phyloP scores from a whole-genome alignment of 2,113 vertebrate species.

The Ammodramus savannarum region DNA sequence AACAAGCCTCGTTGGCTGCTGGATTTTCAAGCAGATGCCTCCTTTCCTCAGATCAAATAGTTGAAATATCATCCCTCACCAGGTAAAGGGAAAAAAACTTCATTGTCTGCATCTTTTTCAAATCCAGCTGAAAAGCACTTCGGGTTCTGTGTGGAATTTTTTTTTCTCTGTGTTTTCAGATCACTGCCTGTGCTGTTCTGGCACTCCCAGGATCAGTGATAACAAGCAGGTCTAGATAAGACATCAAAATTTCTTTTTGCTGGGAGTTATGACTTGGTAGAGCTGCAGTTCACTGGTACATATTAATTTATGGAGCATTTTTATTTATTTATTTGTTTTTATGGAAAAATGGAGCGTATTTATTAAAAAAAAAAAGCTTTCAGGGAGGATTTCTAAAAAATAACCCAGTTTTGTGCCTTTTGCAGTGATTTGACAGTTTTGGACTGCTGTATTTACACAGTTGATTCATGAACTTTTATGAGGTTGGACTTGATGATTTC shows the following conservation, averaged over 20 bases:
- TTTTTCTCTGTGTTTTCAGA: neutral
- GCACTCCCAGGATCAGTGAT: neutral
- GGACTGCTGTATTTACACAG: neutral
- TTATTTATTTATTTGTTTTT: neutral
- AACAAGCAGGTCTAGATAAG: neutral
- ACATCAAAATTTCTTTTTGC: neutral
- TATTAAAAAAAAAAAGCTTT: neutral
- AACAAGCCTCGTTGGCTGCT: neutral
- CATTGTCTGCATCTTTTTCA: neutral
- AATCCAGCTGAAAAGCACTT: neutral
- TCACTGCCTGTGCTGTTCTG: neutral
- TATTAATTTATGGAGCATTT: neutral
- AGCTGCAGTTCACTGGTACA: neutral
- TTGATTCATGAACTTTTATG: neutral
- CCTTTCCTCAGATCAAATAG: neutral
- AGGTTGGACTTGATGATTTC: neutral
- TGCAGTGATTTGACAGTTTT: neutral
- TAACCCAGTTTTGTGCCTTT: neutral
- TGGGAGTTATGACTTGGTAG: neutral
- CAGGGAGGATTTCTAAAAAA: neutral
- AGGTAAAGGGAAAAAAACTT: neutral
- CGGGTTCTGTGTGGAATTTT: neutral
- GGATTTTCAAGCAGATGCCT: neutral
- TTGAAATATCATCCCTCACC: neutral
- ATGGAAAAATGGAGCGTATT: neutral